Base-by-base conservation (phyloP, 2,797 vertebrate species). In the Tangara arthus region DNA sequence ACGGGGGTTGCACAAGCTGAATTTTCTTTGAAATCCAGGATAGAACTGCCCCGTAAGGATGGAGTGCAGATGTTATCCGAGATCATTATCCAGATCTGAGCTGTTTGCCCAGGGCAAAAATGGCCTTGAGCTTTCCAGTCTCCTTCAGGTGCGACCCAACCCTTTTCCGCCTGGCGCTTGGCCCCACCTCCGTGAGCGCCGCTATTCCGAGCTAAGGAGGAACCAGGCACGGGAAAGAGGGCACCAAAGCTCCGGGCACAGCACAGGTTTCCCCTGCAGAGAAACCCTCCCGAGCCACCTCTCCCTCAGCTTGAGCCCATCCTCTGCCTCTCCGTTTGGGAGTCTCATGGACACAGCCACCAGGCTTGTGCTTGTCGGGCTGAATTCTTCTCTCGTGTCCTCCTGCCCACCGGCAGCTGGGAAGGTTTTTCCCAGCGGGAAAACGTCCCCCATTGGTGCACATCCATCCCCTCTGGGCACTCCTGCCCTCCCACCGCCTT, bases 351-450 rank as follows among this genome's bases (percentile, higher is more conserved):
- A 19, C 0, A 2, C n/a, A 19, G 37, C 27, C 46, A 42, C 8
- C 28, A 44, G 59, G 9, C 6, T 21, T 19, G 14, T 42, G 22
- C 41, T 64, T 1, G 0, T 2, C 5, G 15, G 20, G 23, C 56
- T 21, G 53, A 27, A 42, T 68, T 24, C 47, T 80, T 49, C 63
- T 55, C 30, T 46, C 12, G 8, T 41, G 32, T n/a, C 20, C 28
- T 63, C 69, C 32, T 69, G 59, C 34, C 15, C 64, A 17, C 6
- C 1, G 1, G 15, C 49, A 75, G 49, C 34, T 23, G 12, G 23
- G 73, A 63, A 27, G 27, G 26, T 24, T 60, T 61, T 70, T 32
- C 9, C 56, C 34, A 13, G 22, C 3, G 1, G 39, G 37, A 41
- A 39, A 60, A 60, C 9, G 11, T 28, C 37, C 18, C 12, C 26